Evolutionary conservation across 2,113 vertebrate species (phyloP).

Genomic region (Tiliqua scincoides): DNA sequence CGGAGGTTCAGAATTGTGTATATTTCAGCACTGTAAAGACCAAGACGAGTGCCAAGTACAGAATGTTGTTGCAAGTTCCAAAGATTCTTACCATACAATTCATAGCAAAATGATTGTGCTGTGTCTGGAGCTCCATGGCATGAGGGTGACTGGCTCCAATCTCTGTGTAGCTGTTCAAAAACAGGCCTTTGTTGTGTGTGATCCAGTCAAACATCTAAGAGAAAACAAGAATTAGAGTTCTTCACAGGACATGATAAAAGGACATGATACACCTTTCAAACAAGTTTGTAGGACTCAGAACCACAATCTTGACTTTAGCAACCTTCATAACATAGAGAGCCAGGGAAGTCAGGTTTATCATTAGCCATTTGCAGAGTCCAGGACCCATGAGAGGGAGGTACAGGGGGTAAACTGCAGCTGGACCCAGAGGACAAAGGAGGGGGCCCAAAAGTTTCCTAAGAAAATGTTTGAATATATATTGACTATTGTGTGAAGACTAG

Average conservation of each 20-base stretch:
- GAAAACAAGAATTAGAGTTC: slow-evolving; percentile 40
- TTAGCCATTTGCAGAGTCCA: background rate
- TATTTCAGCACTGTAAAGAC: background rate
- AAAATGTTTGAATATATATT: too few relatives aligned
- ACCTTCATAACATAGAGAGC: background rate
- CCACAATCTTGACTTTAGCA: background rate
- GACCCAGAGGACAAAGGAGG: too few relatives aligned
- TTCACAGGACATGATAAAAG: slow-evolving; percentile 19
- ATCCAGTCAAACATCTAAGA: slow-evolving; percentile 99
- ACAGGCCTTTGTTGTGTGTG: slow-evolving; percentile 98
- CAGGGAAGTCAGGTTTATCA: background rate
- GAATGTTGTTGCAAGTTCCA: background rate
- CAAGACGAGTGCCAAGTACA: background rate
- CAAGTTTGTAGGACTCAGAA: background rate
- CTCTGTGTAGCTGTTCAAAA: slow-evolving; percentile 96
- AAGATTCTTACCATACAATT: slow-evolving; percentile 96
- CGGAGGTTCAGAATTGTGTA: background rate
- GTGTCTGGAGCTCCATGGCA: slow-evolving; percentile 94
- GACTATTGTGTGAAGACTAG: too few relatives aligned
- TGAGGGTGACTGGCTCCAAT: slow-evolving; percentile 95
- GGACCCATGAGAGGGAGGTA: too few relatives aligned
- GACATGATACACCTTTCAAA: background rate
- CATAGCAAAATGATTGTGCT: slow-evolving; percentile 99
- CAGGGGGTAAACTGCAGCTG: too few relatives aligned
- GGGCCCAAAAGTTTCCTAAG: too few relatives aligned